phyloP scores from a whole-genome alignment of 2,113 vertebrate genomes.

The Dasyprocta punctata region DNA sequence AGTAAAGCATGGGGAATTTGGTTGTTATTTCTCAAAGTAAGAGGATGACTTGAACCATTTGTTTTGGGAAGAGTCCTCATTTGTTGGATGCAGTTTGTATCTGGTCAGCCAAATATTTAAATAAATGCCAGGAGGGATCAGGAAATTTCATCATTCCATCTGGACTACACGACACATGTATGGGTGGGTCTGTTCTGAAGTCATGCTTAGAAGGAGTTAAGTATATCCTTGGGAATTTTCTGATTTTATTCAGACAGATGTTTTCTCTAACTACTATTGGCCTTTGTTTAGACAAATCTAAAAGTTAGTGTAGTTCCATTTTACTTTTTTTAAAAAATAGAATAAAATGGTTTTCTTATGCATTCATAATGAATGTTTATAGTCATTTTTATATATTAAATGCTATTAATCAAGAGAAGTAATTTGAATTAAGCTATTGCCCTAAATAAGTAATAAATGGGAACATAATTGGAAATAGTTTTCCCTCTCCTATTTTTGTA shows the following conservation, averaged over 20 bases:
- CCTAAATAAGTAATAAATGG: slow-evolving; percentile 70
- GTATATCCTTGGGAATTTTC: slow-evolving; percentile 66
- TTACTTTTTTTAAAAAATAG: slow-evolving; percentile 46
- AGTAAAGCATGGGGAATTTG: slow-evolving; percentile 20
- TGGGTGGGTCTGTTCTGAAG: slow-evolving; percentile 65
- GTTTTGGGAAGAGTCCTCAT: slow-evolving; percentile 48
- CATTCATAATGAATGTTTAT: slow-evolving; percentile 66
- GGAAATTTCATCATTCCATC: slow-evolving; percentile 70
- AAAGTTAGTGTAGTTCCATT: slow-evolving; percentile 60
- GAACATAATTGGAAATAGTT: slow-evolving; percentile 67
- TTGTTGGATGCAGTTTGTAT: slow-evolving; percentile 67
- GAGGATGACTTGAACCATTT: slow-evolving; percentile 30
- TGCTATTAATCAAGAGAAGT: slow-evolving; percentile 71
- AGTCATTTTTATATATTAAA: slow-evolving; percentile 72
- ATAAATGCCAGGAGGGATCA: slow-evolving; percentile 53
- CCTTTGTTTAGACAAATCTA: slow-evolving; percentile 73
- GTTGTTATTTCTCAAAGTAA: slow-evolving; percentile 52
- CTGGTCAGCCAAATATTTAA: slow-evolving; percentile 66
- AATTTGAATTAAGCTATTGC: slow-evolving; percentile 68
- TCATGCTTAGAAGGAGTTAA: slow-evolving; percentile 65
- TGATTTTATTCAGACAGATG: slow-evolving; percentile 70
- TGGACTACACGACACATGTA: slow-evolving; percentile 59
- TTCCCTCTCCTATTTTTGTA: slow-evolving; percentile 70
- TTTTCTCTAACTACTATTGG: slow-evolving; percentile 69
- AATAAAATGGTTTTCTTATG: slow-evolving; percentile 49